Conservation (phyloP, 1,140 invertebrate genomes). For the Cyphomyrmex costatus region DNA sequence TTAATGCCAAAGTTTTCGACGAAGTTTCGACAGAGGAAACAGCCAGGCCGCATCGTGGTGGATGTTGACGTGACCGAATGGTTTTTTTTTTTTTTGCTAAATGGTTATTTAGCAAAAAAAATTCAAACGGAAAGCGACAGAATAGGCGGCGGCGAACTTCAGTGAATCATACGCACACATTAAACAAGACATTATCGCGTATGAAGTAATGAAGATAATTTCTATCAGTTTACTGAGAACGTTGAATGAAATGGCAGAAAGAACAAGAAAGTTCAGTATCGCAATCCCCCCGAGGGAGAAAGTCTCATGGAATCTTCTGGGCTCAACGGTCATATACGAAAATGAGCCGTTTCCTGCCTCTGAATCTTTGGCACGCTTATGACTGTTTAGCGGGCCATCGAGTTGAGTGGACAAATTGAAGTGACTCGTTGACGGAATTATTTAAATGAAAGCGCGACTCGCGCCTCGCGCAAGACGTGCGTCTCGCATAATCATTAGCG, state of each 20-base stretch:
- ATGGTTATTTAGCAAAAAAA: constrained; percentile 21
- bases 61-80: constrained; percentile 25
- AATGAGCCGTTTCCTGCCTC: constrained; percentile 41
- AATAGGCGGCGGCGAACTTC: neutral
- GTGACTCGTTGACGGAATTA: constrained; percentile 53
- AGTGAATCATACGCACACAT: neutral
- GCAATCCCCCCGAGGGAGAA: neutral
- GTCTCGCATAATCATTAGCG: constrained; percentile 43
- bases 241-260: neutral
- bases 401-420: constrained; percentile 51
- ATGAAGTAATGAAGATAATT: constrained; percentile 1
- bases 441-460: constrained; percentile 58
- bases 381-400: constrained; percentile 32
- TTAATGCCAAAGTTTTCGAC: constrained; percentile 62
- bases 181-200: neutral
- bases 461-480: constrained; percentile 28
- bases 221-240: neutral
- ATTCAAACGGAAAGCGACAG: neutral
- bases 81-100: neutral
- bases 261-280: neutral
- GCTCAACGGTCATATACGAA: neutral
- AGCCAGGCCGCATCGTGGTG: neutral
- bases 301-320: neutral
- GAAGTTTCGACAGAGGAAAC: constrained; percentile 12
- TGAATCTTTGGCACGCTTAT: constrained; percentile 22